Evolutionary conservation across 2,797 vertebrate species (phyloP).

Genomic region (Scyliorhinus canicula): DNA sequence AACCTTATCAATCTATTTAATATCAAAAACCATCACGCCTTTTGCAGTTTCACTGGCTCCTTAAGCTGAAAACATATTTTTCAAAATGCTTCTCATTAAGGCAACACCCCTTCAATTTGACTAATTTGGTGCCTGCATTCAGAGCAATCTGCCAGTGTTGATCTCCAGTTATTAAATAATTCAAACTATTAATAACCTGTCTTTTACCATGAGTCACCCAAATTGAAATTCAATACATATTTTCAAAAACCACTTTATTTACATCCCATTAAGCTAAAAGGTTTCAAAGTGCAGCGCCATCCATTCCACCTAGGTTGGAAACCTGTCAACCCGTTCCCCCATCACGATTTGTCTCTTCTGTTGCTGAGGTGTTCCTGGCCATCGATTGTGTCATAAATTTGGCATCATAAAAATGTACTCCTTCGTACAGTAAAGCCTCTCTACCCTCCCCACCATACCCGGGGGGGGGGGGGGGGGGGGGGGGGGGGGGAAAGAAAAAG

Average conservation of each 20-base stretch:
- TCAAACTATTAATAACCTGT: not conserved
- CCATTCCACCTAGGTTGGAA: not conserved
- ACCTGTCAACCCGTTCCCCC: not conserved
- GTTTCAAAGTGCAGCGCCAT: not conserved
- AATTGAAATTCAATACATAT: slow-evolving; percentile 1
- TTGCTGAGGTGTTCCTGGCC: not conserved
- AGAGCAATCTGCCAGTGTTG: not conserved
- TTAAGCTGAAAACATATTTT: not conserved
- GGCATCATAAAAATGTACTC: not conserved
- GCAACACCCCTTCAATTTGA: not conserved
- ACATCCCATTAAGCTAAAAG: not conserved
- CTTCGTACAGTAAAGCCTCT: not conserved
- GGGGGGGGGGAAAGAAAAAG: not conserved
- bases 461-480: too few relatives aligned
- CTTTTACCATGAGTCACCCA: not conserved
- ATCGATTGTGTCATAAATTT: not conserved
- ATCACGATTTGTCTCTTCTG: not conserved
- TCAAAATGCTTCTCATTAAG: not conserved
- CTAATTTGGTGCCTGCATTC: not conserved
- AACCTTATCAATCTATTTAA: not conserved
- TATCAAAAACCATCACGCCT: not conserved
- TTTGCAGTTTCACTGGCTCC: not conserved
- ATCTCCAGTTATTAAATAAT: not conserved
- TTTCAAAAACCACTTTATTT: not conserved
- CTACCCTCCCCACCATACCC: too few relatives aligned